Evolutionary conservation across 2,113 vertebrate genomes (phyloP).

Genomic region (Dendropsophus ebraccatus): DNA sequence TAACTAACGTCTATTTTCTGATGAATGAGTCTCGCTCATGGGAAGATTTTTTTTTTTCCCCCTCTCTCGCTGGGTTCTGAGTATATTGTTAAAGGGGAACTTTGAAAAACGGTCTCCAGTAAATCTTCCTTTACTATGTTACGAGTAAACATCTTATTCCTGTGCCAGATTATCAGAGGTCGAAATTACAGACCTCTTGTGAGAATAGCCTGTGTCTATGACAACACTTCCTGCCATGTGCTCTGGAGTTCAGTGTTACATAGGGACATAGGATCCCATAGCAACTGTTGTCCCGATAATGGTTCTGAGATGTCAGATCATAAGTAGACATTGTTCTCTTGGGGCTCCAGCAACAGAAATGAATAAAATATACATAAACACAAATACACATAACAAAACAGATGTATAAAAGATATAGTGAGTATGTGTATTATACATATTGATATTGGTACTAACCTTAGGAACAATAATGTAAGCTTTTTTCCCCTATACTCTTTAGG

Average conservation of each 20-base stretch:
- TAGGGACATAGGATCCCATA: not conserved
- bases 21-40: constrained; percentile 19
- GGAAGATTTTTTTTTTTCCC: not conserved
- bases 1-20: constrained; percentile 24
- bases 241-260: not conserved
- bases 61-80: not conserved
- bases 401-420: not conserved
- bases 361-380: not conserved
- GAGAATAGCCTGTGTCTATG: constrained; percentile 8
- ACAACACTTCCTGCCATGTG: constrained; percentile 2
- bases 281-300: not conserved
- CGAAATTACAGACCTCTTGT: not conserved
- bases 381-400: not conserved
- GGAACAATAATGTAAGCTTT: no score
- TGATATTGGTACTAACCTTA: no score
- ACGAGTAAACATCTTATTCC: not conserved
- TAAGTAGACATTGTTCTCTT: not conserved
- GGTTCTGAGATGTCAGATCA: not conserved
- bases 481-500: not conserved
- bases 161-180: not conserved
- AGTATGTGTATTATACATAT: no score
- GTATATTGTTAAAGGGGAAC: not conserved
- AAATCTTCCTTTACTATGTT: not conserved
- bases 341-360: not conserved
- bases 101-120: not conserved